Percentiles rank a stretch among this genome's conserved stretches.
Evolutionary conservation across 2,888 invertebrate genomes (phyloP).

Genomic region (Rotaria magnacalcarata): DNA sequence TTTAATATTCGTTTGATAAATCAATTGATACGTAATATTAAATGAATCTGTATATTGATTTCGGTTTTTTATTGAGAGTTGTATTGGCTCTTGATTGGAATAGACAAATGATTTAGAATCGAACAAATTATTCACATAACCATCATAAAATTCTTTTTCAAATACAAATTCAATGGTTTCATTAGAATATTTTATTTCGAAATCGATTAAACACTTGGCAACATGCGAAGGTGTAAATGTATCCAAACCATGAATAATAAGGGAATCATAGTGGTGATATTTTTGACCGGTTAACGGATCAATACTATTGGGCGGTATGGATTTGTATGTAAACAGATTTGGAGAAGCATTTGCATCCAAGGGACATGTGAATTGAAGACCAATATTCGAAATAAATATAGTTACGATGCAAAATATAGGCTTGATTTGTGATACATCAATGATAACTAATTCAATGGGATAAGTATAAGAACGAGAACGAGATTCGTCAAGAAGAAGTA

Average conservation of each 20-base stretch:
- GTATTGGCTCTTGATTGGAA: neutral
- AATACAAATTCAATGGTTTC: neutral
- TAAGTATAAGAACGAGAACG: conserved; percentile 2
- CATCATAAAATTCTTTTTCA: neutral
- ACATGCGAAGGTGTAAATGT: neutral
- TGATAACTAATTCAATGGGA: neutral
- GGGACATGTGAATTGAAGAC: neutral
- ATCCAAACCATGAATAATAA: neutral
- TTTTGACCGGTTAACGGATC: conserved; percentile 6
- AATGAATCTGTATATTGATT: neutral
- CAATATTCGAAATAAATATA: conserved; percentile 12
- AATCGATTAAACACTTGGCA: neutral
- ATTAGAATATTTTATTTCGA: neutral
- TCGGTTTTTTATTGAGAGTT: neutral
- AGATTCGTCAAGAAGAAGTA: neutral
- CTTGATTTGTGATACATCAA: neutral
- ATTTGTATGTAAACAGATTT: neutral
- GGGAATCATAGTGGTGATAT: neutral
- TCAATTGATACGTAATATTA: neutral
- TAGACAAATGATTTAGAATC: neutral
- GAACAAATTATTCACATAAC: neutral
- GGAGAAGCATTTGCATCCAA: neutral
- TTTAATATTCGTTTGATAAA: neutral
- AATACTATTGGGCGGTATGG: neutral
- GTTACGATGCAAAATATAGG: neutral